Evolutionary conservation across 2,113 vertebrate species (phyloP).

Genomic region (Geococcyx californianus): DNA sequence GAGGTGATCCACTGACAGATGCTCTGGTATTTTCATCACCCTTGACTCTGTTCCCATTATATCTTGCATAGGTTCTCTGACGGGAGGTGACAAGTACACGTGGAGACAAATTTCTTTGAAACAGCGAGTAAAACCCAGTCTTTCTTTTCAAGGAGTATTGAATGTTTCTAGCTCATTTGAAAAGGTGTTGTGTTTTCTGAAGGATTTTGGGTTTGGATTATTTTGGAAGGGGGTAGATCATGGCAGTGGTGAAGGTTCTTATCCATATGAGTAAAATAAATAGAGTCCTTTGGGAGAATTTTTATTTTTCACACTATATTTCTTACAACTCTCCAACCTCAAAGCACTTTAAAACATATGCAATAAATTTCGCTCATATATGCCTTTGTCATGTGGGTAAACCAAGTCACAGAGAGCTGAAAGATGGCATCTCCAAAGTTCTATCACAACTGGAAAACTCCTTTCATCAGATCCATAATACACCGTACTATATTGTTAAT

Average conservation of each 20-base stretch:
- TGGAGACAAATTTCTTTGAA: slow-evolving; percentile 49
- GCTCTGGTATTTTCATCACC: background rate
- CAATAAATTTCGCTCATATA: background rate
- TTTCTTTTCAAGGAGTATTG: background rate
- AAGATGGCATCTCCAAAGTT: background rate
- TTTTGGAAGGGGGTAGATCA: background rate
- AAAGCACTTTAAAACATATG: background rate
- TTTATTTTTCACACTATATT: background rate
- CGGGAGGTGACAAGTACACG: slow-evolving; percentile 34
- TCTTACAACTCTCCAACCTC: background rate
- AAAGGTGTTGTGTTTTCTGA: background rate
- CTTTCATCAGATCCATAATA: background rate
- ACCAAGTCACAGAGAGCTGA: background rate
- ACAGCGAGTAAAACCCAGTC: background rate
- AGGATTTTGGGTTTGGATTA: background rate
- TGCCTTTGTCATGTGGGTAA: background rate
- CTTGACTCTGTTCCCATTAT: slow-evolving; percentile 39
- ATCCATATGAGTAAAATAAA: background rate
- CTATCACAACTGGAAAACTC: background rate
- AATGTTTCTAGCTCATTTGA: background rate
- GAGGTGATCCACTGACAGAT: slow-evolving; percentile 45
- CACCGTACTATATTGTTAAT: background rate
- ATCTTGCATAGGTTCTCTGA: slow-evolving; percentile 30
- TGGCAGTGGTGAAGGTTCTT: background rate
- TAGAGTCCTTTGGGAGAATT: background rate